phyloP scores from a whole-genome alignment of 2,113 vertebrate species.

The Oceanites oceanicus region DNA sequence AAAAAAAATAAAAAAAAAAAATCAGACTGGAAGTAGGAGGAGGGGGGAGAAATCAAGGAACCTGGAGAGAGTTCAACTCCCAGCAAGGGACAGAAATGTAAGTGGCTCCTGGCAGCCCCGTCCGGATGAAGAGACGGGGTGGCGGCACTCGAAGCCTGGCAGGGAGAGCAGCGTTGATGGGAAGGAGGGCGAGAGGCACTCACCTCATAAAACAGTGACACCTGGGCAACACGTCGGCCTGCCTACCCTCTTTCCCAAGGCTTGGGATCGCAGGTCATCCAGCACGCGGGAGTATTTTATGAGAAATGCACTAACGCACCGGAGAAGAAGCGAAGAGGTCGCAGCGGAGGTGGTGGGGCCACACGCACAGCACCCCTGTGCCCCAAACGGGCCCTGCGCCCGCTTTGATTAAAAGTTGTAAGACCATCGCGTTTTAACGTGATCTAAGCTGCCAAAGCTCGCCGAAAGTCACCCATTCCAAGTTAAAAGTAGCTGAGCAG shows the following conservation, averaged over 20 bases:
- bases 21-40: neutral
- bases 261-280: neutral
- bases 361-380: rapidly evolving
- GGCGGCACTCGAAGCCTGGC: conserved; percentile 52
- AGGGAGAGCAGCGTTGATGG: neutral
- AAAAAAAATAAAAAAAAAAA: neutral
- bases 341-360: rapidly evolving
- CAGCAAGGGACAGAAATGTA: conserved; percentile 45
- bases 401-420: neutral
- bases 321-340: rapidly evolving
- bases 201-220: conserved; percentile 46
- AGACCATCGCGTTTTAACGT: rapidly evolving
- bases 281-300: neutral
- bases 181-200: conserved; percentile 15
- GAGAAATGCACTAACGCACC: rapidly evolving
- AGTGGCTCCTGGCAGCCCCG: conserved; percentile 58
- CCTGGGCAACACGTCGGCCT: neutral
- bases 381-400: rapidly evolving
- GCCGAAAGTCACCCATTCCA: neutral
- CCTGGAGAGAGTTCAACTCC: conserved; percentile 58
- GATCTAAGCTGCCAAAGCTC: neutral
- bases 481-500: neutral
- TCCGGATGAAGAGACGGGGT: conserved; percentile 37
- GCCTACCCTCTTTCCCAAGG: neutral
- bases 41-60: conserved; percentile 34